Percentiles rank a stretch among this genome's conserved stretches.
These are phyloP conservation scores for Ptyas mucosa DNA, from an alignment of 2,113 vertebrate genomes.

Conservation along the genomic window DNA sequence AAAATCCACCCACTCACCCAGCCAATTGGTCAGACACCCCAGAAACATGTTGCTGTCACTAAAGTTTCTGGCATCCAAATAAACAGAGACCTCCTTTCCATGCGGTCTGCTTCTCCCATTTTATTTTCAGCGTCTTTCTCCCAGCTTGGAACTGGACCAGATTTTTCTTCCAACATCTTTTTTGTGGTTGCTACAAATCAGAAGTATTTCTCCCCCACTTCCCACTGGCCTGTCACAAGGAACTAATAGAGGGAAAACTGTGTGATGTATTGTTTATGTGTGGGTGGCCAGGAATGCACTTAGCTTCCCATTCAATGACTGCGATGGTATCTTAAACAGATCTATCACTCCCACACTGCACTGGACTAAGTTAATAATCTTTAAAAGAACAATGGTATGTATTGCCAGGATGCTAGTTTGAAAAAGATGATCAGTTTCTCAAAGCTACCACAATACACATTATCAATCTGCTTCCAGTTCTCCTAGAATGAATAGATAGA, in stretches of 20 bases:
- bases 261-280: neutral
- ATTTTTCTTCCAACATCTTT: neutral
- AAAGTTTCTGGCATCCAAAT: no score
- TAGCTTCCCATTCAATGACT: neutral
- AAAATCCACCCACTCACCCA: no score
- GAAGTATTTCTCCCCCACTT: neutral
- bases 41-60: no score
- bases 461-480: neutral
- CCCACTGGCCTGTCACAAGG: neutral
- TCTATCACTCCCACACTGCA: neutral
- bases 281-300: neutral
- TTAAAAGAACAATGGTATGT: neutral
- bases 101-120: no score
- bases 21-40: no score
- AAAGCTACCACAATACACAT: neutral
- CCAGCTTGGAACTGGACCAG: no score
- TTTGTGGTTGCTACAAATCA: neutral
- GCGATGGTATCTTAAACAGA: neutral
- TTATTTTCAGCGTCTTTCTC: no score
- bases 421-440: neutral
- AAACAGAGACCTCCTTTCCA: no score
- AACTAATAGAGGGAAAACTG: neutral
- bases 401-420: neutral
- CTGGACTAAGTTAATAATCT: neutral
- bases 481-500: neutral